Conservation (phyloP, 2,113 vertebrate species). For the Hydrochoerus hydrochaeris region DNA sequence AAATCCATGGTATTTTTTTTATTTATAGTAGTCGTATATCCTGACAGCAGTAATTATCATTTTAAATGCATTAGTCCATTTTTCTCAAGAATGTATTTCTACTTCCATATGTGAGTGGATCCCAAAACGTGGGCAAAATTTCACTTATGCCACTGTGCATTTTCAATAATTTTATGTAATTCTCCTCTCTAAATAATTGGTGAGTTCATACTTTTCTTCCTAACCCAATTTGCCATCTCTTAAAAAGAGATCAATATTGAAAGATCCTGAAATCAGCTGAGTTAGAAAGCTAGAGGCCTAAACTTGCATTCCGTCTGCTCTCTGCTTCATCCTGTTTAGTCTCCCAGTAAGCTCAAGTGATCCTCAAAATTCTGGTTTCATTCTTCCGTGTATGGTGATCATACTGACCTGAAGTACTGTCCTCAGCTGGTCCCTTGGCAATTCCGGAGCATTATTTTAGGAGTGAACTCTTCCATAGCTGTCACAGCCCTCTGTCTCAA, state of each 20-base stretch:
- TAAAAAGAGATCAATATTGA: neutral
- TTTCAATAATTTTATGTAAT: neutral
- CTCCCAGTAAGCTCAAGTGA: neutral
- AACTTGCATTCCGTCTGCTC: neutral
- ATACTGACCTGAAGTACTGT: neutral
- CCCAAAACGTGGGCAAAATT: neutral
- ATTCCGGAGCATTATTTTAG: neutral
- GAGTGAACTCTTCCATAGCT: neutral
- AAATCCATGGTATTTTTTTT: conserved; percentile 7
- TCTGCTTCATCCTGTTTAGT: neutral
- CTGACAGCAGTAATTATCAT: neutral
- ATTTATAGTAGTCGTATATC: neutral
- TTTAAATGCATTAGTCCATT: conserved; percentile 26
- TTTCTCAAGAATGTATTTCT: neutral
- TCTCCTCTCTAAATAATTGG: neutral
- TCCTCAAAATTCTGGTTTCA: neutral
- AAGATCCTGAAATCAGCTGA: neutral
- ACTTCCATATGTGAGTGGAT: neutral
- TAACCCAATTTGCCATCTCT: neutral
- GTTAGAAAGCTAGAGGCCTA: neutral
- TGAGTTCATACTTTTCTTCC: neutral
- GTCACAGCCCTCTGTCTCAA: neutral
- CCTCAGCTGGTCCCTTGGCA: neutral
- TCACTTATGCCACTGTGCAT: neutral
- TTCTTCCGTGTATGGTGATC: neutral